Conservation (phyloP, 2,888 invertebrate species). For the Oxytorus armatus region DNA sequence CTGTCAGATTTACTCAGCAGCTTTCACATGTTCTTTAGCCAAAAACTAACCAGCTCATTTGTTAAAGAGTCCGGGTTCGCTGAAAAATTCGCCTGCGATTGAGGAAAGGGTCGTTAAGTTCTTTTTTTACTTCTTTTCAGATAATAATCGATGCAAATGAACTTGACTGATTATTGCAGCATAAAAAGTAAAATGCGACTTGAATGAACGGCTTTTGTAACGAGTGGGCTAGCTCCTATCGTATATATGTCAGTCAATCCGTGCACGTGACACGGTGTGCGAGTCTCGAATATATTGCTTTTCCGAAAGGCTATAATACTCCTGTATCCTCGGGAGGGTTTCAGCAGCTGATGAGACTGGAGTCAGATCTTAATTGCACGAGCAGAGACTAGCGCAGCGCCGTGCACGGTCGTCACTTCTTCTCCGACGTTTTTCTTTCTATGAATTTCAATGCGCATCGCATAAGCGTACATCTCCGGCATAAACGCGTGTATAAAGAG, state of each 20-base stretch:
- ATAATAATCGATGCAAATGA: conserved; percentile 10
- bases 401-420: conserved; percentile 36
- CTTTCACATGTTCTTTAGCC: too few relatives aligned
- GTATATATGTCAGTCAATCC: conserved; percentile 29
- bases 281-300: conserved; percentile 51
- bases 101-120: too few relatives aligned
- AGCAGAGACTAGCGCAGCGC: conserved; percentile 69
- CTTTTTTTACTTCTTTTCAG: neutral
- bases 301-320: conserved; percentile 45
- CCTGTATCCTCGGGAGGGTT: conserved; percentile 44
- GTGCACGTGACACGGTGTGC: conserved; percentile 44
- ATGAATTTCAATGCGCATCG: conserved; percentile 16
- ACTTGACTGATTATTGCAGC: neutral
- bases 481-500: conserved; percentile 15
- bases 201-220: neutral
- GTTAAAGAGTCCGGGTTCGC: too few relatives aligned
- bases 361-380: conserved; percentile 79
- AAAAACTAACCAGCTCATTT: too few relatives aligned
- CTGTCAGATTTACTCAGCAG: too few relatives aligned
- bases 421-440: conserved; percentile 21
- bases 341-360: conserved; percentile 50
- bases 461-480: conserved; percentile 7
- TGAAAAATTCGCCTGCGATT: too few relatives aligned
- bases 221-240: conserved; percentile 33
- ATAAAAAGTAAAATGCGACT: conserved; percentile 10